Base-by-base conservation (phyloP, 2,113 vertebrate genomes). In the Lanius collurio region DNA sequence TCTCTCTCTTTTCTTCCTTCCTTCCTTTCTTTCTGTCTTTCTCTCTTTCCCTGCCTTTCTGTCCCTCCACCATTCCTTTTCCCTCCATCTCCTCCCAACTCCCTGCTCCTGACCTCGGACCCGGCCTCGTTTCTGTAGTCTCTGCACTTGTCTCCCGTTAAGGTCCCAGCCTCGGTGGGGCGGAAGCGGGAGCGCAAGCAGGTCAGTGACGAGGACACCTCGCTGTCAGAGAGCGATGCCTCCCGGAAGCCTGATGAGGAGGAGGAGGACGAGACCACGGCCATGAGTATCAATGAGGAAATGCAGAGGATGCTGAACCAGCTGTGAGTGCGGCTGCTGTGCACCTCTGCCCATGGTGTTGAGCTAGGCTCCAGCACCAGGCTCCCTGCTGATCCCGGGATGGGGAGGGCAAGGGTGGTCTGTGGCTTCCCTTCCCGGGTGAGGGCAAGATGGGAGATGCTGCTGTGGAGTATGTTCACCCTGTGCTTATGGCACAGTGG, bases 291-390 rank as follows among this genome's bases (percentile, higher is more conserved):
- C 97, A 99, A 99, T 77, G 99, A 99, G 97, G 99, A 99, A 97
- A 99, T 99, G 99, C 99, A 99, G 97, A 98, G 99, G 95, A 99
- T 99, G 99, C 98, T 99, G 89, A 99, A 98, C 96, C 99, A 99
- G 89, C 98, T 99, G 99, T 99, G 97, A 99, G 99, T 98, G 94
- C 15, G 3, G 93, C 90, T 68, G 90, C 80, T 44, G 53, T 9
- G 27, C 77, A 8, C 46, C 37, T 87, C 84, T 64, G 83, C 84
- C 3, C 1, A 0, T 0, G 3, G 18, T 6, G 1, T 17, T 0
- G 1, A 24, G 69, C 59, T 4, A 55, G 82, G 60, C 76, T 88
- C 46, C 3, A 5, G 71, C 73, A 5, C 28, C n/a, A 6, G 57
- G 42, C 52, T 94, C 35, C 53, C 70, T 4, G 6, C 39, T 11